These are phyloP conservation scores for Nyctereutes procyonoides DNA, from an alignment of 2,113 vertebrate species.

Conservation along the genomic window DNA sequence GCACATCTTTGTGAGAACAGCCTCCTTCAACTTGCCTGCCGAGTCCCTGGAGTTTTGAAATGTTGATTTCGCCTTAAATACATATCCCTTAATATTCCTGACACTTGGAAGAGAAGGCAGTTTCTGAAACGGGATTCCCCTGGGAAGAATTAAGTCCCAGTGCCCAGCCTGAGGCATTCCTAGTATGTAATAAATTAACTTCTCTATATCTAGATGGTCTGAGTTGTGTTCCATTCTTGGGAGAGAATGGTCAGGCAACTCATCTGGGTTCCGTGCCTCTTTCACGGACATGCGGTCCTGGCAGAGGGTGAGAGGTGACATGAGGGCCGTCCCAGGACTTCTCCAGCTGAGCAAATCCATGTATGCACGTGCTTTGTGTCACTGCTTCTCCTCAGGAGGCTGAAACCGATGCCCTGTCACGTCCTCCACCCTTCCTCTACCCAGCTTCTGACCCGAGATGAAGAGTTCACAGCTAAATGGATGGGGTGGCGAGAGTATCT, in stretches of 20 bases:
- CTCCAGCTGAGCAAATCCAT: not conserved
- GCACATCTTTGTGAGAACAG: not conserved
- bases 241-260: not conserved
- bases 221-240: rapidly evolving
- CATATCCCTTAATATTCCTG: not conserved
- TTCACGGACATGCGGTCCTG: not conserved
- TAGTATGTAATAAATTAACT: not conserved
- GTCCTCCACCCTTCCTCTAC: not conserved
- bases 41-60: not conserved
- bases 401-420: rapidly evolving
- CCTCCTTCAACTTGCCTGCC: not conserved
- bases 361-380: rapidly evolving
- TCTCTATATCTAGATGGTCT: rapidly evolving
- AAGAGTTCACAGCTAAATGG: too few relatives aligned
- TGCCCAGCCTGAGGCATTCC: too few relatives aligned
- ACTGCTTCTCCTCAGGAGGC: rapidly evolving
- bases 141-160: not conserved
- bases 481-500: not conserved
- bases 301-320: not conserved
- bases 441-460: not conserved
- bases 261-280: not conserved
- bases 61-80: not conserved
- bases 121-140: not conserved
- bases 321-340: not conserved
- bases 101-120: not conserved